phyloP scores from a whole-genome alignment of 2,888 invertebrate species.

The Coenonympha arcania region DNA sequence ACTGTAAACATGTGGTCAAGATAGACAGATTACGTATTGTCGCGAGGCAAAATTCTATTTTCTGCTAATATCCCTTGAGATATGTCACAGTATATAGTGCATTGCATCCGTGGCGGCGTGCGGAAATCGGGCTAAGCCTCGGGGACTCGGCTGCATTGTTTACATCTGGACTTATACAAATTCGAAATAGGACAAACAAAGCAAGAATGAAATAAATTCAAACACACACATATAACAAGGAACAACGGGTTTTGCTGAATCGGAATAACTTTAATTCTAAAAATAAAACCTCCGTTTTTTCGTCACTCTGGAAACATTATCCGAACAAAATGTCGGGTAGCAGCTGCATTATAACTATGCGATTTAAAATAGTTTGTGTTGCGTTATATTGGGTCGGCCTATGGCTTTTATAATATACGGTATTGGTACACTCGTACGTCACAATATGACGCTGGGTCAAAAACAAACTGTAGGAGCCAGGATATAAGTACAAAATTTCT shows the following conservation, averaged over 20 bases:
- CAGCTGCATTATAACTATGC: no score
- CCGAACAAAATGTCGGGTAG: no score
- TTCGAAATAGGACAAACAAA: constrained; percentile 19
- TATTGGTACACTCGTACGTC: no score
- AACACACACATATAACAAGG: background rate
- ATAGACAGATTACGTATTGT: background rate
- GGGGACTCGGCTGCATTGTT: constrained; percentile 16
- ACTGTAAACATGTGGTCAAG: background rate
- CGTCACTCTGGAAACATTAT: no score
- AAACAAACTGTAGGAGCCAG: no score
- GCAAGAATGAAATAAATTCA: constrained; percentile 2
- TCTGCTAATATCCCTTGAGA: constrained; percentile 19
- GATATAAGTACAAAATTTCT: no score
- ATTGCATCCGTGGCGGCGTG: constrained; percentile 18
- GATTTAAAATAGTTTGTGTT: no score
- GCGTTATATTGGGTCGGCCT: no score
- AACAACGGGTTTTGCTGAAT: background rate
- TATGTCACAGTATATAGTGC: constrained; percentile 21
- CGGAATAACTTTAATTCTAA: no score
- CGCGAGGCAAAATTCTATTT: constrained; percentile 9
- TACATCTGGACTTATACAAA: constrained; percentile 20
- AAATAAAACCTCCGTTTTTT: no score
- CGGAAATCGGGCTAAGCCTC: constrained; percentile 18
- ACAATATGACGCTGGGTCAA: no score
- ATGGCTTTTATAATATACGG: no score